These are phyloP conservation scores for Burhinus oedicnemus DNA, from an alignment of 2,113 vertebrate genomes.

Conservation along the genomic window DNA sequence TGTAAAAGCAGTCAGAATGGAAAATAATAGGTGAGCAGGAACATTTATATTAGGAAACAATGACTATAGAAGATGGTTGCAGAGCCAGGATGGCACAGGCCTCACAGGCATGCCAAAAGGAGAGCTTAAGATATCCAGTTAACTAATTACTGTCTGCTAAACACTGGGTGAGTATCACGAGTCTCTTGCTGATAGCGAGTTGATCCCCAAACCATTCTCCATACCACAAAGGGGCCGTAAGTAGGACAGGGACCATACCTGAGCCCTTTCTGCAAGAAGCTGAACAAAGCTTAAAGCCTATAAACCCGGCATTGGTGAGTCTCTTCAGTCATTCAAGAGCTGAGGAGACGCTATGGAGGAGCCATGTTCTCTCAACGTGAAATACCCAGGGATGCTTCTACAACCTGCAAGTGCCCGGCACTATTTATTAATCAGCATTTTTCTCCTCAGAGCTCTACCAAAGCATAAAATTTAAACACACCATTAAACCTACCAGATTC, in stretches of 20 bases:
- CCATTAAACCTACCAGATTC: neutral
- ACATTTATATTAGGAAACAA: neutral
- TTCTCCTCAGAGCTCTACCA: neutral
- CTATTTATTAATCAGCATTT: neutral
- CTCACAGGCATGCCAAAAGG: neutral
- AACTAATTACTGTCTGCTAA: neutral
- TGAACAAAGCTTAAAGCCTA: accelerated
- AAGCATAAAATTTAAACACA: accelerated
- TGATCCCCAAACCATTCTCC: neutral
- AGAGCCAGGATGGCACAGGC: neutral
- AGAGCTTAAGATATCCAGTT: neutral
- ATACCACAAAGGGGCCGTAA: accelerated
- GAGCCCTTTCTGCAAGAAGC: neutral
- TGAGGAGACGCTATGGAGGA: neutral
- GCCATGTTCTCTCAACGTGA: accelerated
- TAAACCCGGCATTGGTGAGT: accelerated
- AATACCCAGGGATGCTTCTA: neutral
- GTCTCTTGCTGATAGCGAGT: neutral
- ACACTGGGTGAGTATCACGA: accelerated
- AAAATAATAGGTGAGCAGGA: neutral
- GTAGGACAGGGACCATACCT: too few relatives aligned
- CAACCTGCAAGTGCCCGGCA: neutral
- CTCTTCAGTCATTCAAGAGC: neutral
- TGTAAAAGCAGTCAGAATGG: neutral
- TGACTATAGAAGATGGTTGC: too few relatives aligned